Evolutionary conservation across 2,888 invertebrate species (phyloP), one percentile per base, ranked within the genome.

Genomic region (Volucella zonaria): DNA sequence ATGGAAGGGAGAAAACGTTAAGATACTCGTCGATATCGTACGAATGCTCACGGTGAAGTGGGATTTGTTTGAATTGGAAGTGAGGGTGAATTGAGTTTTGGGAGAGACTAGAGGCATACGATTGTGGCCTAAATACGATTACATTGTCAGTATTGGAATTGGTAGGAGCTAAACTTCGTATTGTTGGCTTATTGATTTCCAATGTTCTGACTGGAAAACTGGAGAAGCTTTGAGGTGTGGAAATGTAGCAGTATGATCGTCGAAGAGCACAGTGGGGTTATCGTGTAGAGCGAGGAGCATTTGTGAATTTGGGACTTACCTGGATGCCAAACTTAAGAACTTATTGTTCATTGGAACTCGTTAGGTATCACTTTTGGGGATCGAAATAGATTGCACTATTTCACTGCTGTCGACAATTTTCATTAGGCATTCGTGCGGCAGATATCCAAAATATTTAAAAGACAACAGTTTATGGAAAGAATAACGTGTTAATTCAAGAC

Each of bases 61-160:
- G 6, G 6, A 31, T 31, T 31, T 31, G 31, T 31, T 61, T 47
- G 40, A 43, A 62, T 9, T 52, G 52, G n/a, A 68, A 58, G 56
- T 56, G 75, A 67, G 74, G 70, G 78, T 78, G 74, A 62, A 14
- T 64, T 45, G 54, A 15, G n/a, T 8, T 23, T 38, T 47, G 49
- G 14, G 23, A n/a, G 51, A 62, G 51, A 31, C 31, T 6, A 31
- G 31, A 82, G 59, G 42, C 56, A 80, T 71, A 80, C 61, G 75
- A 47, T 71, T 85, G 83, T 80, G 80, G 83, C 83, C 80, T 80
- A 71, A 71, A 80, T 78, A 56, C n/a, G n/a, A n/a, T n/a, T n/a
- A n/a, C 40, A 49, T 67, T 43, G 61, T 56, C 51, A 40, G 45
- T 38, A 8, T 31, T 66, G 71, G 47, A 61, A 42, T 68, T 80